Percentiles rank a stretch among this genome's conserved stretches.
Evolutionary conservation across 2,888 invertebrate species (phyloP).

Genomic region (Ypsolopha sequella): DNA sequence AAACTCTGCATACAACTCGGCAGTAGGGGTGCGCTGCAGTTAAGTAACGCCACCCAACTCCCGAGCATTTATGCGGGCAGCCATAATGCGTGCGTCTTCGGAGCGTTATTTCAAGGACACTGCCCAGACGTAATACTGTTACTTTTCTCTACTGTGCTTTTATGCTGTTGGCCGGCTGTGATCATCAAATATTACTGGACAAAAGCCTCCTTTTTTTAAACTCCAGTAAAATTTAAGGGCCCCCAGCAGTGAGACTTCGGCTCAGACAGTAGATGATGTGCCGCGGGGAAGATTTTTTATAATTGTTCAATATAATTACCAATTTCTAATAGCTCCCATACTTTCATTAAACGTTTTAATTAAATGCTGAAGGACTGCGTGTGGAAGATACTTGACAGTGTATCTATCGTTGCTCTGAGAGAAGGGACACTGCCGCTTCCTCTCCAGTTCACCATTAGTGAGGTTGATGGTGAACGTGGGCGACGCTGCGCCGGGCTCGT

Average conservation of each 20-base stretch:
- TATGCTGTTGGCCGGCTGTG: no score
- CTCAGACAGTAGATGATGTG: not conserved
- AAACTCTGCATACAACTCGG: no score
- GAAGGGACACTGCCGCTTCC: constrained; percentile 37
- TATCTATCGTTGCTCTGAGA: constrained; percentile 11
- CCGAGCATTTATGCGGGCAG: no score
- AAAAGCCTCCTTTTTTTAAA: not conserved
- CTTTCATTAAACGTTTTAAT: constrained; percentile 21
- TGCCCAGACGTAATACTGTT: no score
- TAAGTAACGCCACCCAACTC: no score
- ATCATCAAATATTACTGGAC: no score
- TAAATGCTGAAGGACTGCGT: constrained; percentile 31
- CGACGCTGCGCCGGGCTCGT: not conserved
- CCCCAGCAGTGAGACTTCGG: not conserved
- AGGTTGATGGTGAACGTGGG: constrained; percentile 30
- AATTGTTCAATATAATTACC: constrained; percentile 20
- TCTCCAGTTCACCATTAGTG: constrained; percentile 25
- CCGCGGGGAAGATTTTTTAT: not conserved
- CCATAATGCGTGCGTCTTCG: no score
- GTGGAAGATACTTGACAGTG: constrained; percentile 23
- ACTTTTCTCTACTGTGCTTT: no score
- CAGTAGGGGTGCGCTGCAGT: no score
- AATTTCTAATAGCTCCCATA: constrained; percentile 30
- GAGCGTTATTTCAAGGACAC: no score
- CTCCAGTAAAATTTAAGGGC: not conserved